phyloP scores from a whole-genome alignment of 2,113 vertebrate genomes.

The Oceanodroma tethys region DNA sequence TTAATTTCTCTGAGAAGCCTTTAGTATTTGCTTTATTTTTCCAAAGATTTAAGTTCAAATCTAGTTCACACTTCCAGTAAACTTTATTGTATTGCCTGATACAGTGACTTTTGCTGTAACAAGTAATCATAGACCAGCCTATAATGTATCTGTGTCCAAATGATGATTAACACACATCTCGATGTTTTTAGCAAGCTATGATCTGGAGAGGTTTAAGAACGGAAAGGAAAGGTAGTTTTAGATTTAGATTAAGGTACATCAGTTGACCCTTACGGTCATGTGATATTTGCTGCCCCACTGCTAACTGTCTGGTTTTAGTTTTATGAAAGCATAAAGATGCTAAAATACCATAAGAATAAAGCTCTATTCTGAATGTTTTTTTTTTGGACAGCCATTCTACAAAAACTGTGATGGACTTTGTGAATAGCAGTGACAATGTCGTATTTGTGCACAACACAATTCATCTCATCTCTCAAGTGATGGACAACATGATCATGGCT shows the following conservation, averaged over 20 bases:
- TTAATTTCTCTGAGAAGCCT: not conserved
- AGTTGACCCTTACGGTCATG: not conserved
- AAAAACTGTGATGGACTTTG: slow-evolving; percentile 97
- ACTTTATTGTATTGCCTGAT: not conserved
- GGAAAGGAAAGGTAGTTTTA: not conserved
- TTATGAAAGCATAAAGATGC: not conserved
- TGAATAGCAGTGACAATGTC: slow-evolving; percentile 96
- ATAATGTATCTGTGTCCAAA: not conserved
- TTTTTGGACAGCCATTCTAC: slow-evolving; percentile 87
- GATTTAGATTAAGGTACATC: not conserved
- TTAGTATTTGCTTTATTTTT: not conserved
- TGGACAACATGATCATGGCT: slow-evolving; percentile 98
- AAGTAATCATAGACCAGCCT: not conserved
- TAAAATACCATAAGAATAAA: not conserved
- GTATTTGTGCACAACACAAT: slow-evolving; percentile 98
- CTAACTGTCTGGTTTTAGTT: not conserved
- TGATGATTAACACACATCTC: not conserved
- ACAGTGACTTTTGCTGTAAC: not conserved
- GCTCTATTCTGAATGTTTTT: not conserved
- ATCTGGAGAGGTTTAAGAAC: not conserved
- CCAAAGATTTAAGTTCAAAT: not conserved
- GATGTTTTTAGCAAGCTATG: not conserved
- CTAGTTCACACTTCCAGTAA: not conserved
- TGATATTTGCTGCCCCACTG: not conserved
- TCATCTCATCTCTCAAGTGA: slow-evolving; percentile 96